Percentiles rank a stretch among this genome's conserved stretches.
Evolutionary conservation across 2,888 invertebrate genomes (phyloP).

Genomic region (Choristoneura rosaceana): DNA sequence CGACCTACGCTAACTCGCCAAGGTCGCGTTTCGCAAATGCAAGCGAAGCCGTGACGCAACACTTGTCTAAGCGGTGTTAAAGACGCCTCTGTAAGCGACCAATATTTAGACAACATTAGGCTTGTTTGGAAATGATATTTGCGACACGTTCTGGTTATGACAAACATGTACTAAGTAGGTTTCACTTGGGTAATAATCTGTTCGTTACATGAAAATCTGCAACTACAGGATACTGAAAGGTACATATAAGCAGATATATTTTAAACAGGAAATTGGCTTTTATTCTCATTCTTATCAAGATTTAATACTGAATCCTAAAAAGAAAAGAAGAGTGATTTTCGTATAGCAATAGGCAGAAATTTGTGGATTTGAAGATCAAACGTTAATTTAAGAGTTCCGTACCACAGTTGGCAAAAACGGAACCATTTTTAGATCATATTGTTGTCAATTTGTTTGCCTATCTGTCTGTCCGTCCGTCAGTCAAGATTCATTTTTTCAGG

Average conservation of each 20-base stretch:
- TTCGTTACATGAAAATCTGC: neutral
- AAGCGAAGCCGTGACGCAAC: constrained; percentile 33
- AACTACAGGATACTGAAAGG: neutral
- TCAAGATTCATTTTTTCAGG: too few relatives aligned
- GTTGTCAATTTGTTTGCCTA: too few relatives aligned
- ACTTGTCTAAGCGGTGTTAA: constrained; percentile 31
- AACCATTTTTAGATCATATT: too few relatives aligned
- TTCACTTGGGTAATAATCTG: constrained; percentile 4
- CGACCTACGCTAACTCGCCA: constrained; percentile 38
- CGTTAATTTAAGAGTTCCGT: too few relatives aligned
- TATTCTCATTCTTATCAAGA: too few relatives aligned
- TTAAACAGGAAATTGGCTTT: too few relatives aligned
- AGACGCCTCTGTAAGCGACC: constrained; percentile 22
- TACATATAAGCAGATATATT: neutral
- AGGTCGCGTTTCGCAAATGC: constrained; percentile 37
- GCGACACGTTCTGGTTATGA: neutral
- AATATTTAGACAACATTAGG: constrained; percentile 32
- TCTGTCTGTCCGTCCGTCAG: too few relatives aligned
- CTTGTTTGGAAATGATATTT: constrained; percentile 27
- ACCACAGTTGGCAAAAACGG: too few relatives aligned
- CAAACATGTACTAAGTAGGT: constrained; percentile 10
- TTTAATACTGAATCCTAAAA: too few relatives aligned
- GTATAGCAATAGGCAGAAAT: too few relatives aligned
- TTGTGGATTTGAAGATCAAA: too few relatives aligned
- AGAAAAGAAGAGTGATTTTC: too few relatives aligned